Evolutionary conservation across 2,113 vertebrate genomes (phyloP).

Genomic region (Caranx melampygus): DNA sequence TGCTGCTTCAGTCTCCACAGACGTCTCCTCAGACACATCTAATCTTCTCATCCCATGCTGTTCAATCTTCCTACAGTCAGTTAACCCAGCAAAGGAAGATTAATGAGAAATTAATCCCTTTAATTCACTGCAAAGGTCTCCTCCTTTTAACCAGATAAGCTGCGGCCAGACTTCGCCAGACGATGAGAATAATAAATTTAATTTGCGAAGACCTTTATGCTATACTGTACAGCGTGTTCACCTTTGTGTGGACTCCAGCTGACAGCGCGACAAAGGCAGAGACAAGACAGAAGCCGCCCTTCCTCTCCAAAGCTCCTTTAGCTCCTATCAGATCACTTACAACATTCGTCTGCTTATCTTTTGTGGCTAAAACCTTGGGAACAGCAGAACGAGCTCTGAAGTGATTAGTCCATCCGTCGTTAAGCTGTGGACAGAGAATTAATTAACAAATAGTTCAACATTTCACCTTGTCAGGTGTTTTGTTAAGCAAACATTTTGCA

Average conservation of each 20-base stretch:
- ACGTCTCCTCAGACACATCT: constrained; percentile 45
- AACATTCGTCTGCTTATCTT: neutral
- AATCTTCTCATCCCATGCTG: constrained; percentile 70
- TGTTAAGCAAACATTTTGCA: neutral
- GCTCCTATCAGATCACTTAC: neutral
- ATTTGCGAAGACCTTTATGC: constrained; percentile 48
- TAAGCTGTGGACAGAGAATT: neutral
- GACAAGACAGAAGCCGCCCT: neutral
- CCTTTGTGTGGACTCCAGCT: constrained; percentile 2
- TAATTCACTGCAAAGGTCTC: constrained; percentile 66
- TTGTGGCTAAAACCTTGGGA: neutral
- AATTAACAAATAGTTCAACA: neutral
- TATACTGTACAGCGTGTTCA: neutral
- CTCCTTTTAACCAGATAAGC: constrained; percentile 54
- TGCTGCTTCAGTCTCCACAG: constrained; percentile 26
- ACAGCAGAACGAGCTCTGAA: neutral
- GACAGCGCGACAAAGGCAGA: neutral
- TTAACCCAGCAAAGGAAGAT: constrained; percentile 68
- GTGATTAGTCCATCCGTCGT: neutral
- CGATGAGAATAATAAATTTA: constrained; percentile 24
- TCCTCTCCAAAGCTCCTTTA: neutral
- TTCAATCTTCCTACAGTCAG: constrained; percentile 48
- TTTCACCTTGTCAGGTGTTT: neutral
- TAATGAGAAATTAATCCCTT: constrained; percentile 72
- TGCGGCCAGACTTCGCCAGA: constrained; percentile 30